Conservation (phyloP, 2,113 vertebrate genomes). For the Diglossa brunneiventris region DNA sequence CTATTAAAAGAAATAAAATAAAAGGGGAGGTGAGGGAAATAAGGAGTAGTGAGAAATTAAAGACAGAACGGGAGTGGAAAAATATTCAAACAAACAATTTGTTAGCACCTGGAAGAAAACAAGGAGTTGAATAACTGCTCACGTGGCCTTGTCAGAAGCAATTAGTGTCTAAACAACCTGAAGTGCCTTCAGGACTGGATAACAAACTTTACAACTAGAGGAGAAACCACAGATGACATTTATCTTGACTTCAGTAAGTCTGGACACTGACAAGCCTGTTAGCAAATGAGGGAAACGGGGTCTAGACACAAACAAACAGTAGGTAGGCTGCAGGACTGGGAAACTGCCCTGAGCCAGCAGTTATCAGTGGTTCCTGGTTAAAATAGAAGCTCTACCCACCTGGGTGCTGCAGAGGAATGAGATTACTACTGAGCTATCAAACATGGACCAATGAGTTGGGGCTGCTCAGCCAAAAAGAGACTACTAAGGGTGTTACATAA, state of each 20-base stretch:
- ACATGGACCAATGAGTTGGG: background rate
- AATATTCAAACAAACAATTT: background rate
- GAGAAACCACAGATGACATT: slow-evolving; percentile 23
- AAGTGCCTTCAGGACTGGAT: slow-evolving; percentile 41
- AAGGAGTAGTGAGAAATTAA: background rate
- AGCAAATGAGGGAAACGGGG: background rate
- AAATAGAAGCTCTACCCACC: background rate
- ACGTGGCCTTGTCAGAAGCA: slow-evolving; percentile 28
- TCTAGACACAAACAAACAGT: background rate
- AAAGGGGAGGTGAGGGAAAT: background rate
- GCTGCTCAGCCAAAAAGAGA: background rate
- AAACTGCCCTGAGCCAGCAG: background rate
- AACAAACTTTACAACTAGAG: slow-evolving; percentile 23
- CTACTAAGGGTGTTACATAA: background rate
- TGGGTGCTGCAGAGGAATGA: background rate
- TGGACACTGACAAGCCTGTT: background rate
- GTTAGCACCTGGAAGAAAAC: slow-evolving; percentile 34
- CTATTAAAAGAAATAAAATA: background rate
- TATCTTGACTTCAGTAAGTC: background rate
- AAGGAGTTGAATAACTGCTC: slow-evolving; percentile 40
- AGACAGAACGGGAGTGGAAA: background rate
- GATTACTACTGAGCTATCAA: background rate
- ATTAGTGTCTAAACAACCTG: background rate
- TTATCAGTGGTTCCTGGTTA: background rate
- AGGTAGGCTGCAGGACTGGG: background rate